Evolutionary conservation across 2,888 invertebrate species (phyloP).

Genomic region (Proisotoma minuta): DNA sequence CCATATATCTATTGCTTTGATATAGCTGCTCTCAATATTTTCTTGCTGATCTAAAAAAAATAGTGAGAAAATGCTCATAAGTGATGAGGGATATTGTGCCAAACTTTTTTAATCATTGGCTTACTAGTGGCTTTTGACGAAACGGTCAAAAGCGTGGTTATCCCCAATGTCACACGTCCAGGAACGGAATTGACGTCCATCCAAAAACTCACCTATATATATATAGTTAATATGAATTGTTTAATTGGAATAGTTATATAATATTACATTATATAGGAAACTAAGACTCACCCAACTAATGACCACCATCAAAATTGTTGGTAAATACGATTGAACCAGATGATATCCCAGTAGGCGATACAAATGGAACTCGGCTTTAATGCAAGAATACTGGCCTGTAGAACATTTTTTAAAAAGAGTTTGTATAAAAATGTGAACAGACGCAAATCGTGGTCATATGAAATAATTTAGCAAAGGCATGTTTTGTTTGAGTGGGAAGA

Average conservation of each 20-base stretch:
- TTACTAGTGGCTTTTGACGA: conserved; percentile 38
- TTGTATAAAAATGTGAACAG: no score
- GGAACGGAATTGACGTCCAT: conserved; percentile 57
- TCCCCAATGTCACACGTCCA: conserved; percentile 54
- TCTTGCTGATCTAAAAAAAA: not conserved
- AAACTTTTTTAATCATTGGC: not conserved
- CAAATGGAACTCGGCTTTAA: conserved; percentile 56
- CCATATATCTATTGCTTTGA: not conserved
- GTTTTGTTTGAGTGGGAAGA: no score
- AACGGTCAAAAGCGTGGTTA: conserved; percentile 54
- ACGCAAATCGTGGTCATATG: no score
- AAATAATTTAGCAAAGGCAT: no score
- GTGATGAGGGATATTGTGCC: not conserved
- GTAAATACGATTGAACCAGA: conserved; percentile 57
- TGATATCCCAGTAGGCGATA: conserved; percentile 57
- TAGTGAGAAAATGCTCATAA: not conserved
- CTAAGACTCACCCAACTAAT: conserved; percentile 59
- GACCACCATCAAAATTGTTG: conserved; percentile 57
- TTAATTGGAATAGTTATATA: no score
- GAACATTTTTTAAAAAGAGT: no score
- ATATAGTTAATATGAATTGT: no score
- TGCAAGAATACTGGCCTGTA: conserved; percentile 56
- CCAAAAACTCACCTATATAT: conserved; percentile 60
- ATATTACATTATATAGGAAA: no score
- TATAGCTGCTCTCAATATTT: conserved; percentile 13